Evolutionary conservation across 2,113 vertebrate species (phyloP).

Genomic region (Pomatostomus ruficeps): DNA sequence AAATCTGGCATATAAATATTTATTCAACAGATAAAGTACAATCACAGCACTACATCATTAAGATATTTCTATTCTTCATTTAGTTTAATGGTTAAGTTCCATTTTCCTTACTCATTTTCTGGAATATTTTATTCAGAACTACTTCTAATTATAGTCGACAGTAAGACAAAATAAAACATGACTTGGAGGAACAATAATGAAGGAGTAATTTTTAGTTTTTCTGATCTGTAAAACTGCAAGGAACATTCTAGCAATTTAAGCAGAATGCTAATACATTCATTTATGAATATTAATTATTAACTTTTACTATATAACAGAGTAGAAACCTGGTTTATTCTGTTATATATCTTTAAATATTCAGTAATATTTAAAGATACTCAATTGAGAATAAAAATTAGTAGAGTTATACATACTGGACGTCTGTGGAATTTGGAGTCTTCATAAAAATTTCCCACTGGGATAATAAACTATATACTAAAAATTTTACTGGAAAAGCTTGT

Average conservation of each 20-base stretch:
- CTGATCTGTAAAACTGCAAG: background rate
- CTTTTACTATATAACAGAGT: background rate
- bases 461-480: background rate
- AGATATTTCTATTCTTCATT: background rate
- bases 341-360: background rate
- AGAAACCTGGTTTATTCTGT: background rate
- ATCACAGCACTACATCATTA: background rate
- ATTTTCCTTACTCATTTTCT: background rate
- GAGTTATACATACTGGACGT: background rate
- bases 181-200: background rate
- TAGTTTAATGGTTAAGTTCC: background rate
- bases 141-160: background rate
- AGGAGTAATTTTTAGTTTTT: background rate
- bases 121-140: background rate
- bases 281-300: background rate
- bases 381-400: background rate
- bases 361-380: background rate
- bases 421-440: background rate
- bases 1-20: slow-evolving; percentile 49
- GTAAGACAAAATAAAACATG: background rate
- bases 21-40: slow-evolving; percentile 19
- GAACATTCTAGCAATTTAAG: background rate
- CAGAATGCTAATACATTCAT: background rate
- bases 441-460: background rate
- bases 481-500: background rate